A percentile compares a stretch with the other conserved stretches of the same genome.
These are phyloP conservation scores for Timandra comae DNA, from an alignment of 2,888 invertebrate species.

Conservation along the genomic window DNA sequence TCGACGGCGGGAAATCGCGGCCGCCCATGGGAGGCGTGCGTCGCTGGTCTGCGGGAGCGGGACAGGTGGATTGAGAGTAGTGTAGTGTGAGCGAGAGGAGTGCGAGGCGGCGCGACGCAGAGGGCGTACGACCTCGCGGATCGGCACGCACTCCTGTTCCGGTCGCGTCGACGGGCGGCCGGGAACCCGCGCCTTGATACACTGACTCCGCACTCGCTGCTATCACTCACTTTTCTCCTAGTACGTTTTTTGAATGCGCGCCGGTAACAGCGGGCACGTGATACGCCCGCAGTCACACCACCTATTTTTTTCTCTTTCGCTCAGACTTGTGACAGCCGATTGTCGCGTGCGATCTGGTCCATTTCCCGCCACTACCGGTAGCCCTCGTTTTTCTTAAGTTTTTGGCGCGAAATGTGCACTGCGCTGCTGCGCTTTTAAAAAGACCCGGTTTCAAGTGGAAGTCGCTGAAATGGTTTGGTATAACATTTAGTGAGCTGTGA, in stretches of 20 bases:
- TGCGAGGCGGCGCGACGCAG: slow-evolving; percentile 77
- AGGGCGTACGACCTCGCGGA: slow-evolving; percentile 71
- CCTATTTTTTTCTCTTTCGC: slow-evolving; percentile 66
- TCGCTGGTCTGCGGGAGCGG: slow-evolving; percentile 45
- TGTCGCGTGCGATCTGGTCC: slow-evolving; percentile 63
- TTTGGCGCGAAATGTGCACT: slow-evolving; percentile 69
- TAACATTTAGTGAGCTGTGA: slow-evolving; percentile 56
- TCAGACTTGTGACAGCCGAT: slow-evolving; percentile 61
- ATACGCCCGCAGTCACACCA: slow-evolving; percentile 64
- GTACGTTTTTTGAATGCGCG: slow-evolving; percentile 69
- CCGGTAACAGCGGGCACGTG: slow-evolving; percentile 69
- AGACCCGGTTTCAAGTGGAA: slow-evolving; percentile 41
- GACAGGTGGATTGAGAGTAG: slow-evolving; percentile 14
- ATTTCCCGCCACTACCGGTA: slow-evolving; percentile 61
- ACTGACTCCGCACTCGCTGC: slow-evolving; percentile 59
- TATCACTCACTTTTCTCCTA: slow-evolving; percentile 60
- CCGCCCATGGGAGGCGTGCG: slow-evolving; percentile 75
- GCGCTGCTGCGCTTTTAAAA: slow-evolving; percentile 23
- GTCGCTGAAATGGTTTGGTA: slow-evolving; percentile 44
- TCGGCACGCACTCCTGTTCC: slow-evolving; percentile 74
- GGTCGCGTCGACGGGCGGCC: slow-evolving; percentile 75
- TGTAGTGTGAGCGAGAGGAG: slow-evolving; percentile 49
- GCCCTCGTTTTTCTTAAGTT: slow-evolving; percentile 46
- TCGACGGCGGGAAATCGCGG: slow-evolving; percentile 69
- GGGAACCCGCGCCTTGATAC: slow-evolving; percentile 69